phyloP scores from a whole-genome alignment of 37 sponge, comb jelly and placozoan genomes.

The Ephydatia muelleri region DNA sequence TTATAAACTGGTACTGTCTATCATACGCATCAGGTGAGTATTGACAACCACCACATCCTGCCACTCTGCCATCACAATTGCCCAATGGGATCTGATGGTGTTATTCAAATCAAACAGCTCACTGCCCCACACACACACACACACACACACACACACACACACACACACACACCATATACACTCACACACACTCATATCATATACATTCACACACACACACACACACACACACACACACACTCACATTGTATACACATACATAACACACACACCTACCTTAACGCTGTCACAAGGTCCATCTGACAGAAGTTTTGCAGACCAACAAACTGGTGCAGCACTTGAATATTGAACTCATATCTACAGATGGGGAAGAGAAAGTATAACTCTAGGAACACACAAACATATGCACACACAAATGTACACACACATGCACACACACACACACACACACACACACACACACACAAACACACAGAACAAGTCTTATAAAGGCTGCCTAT shows the following conservation, averaged over 20 bases:
- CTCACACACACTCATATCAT: no score
- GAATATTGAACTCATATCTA: conserved; percentile 80
- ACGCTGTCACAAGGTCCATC: conserved; percentile 84
- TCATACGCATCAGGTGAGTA: no score
- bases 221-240: conserved; percentile 2
- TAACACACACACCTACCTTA: conserved; percentile 52
- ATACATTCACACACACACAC: neutral
- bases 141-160: no score
- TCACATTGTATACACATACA: neutral
- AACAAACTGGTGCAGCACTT: conserved; percentile 82
- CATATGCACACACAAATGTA: conserved; percentile 5
- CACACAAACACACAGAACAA: no score
- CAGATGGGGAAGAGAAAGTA: neutral
- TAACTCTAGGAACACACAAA: neutral
- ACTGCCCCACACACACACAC: no score
- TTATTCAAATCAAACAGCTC: no score
- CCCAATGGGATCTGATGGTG: no score
- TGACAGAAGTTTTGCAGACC: conserved; percentile 75
- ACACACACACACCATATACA: no score
- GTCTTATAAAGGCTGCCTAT: conserved; percentile 92
- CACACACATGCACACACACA: conserved; percentile 34
- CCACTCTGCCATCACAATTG: no score
- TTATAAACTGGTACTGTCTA: no score
- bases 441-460: no score
- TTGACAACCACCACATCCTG: no score